Percentiles rank a stretch among this genome's conserved stretches.
Conservation (phyloP, 2,797 vertebrate species). For the Triplophysa bombifrons region DNA sequence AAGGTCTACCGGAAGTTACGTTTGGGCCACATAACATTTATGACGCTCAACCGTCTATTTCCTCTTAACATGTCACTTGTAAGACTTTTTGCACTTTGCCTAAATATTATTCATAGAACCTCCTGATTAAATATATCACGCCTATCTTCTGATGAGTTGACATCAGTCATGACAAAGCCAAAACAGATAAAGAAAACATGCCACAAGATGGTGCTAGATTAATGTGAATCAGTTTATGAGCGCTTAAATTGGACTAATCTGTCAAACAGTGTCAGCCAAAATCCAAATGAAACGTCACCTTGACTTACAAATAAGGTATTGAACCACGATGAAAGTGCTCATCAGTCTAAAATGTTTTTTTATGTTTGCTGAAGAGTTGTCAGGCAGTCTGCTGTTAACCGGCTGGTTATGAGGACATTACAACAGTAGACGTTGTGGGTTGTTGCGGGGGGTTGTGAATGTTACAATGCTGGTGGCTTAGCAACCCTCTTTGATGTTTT, state of each 20-base stretch:
- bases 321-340: not conserved
- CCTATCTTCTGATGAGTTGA: too few species aligned
- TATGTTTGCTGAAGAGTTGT: not conserved
- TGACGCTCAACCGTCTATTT: too few species aligned
- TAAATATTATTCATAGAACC: too few species aligned
- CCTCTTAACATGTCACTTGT: too few species aligned
- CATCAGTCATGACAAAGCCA: too few species aligned
- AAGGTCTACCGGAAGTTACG: too few species aligned
- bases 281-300: not conserved
- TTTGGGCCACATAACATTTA: too few species aligned
- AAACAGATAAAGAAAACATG: not conserved
- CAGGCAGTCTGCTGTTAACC: not conserved
- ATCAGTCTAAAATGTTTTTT: not conserved
- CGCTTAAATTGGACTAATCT: not conserved
- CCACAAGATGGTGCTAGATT: constrained; percentile 32
- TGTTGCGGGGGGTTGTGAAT: not conserved
- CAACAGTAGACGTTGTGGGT: too few species aligned
- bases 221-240: not conserved
- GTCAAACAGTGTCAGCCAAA: not conserved
- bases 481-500: not conserved
- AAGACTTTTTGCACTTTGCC: too few species aligned
- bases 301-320: not conserved
- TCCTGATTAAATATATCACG: too few species aligned
- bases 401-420: not conserved
- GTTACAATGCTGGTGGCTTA: not conserved